Evolutionary conservation across 2,113 vertebrate species (phyloP).

Genomic region (Drymodes brunneopygia): DNA sequence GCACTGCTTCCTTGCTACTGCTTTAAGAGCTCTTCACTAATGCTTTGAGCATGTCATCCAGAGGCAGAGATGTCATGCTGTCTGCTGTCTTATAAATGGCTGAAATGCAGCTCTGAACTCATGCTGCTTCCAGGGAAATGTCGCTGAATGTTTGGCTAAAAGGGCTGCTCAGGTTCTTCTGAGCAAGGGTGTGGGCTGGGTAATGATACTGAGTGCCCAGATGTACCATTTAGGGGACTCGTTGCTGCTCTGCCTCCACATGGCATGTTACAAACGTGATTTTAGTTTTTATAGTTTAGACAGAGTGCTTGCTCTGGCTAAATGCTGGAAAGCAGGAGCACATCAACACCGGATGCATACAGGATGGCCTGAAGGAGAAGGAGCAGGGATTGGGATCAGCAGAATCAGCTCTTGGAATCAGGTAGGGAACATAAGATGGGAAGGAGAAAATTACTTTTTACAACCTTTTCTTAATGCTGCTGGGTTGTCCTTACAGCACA

Average conservation of each 20-base stretch:
- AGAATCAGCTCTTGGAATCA: background rate
- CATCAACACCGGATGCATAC: rapidly evolving
- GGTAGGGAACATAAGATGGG: too few relatives aligned
- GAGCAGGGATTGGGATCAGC: background rate
- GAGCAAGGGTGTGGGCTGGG: background rate
- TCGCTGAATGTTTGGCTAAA: background rate
- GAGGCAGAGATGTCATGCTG: rapidly evolving
- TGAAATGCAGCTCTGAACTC: rapidly evolving
- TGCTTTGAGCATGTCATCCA: background rate
- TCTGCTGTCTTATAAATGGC: background rate
- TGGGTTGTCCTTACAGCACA: background rate
- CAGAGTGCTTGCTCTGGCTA: background rate
- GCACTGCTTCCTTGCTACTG: background rate
- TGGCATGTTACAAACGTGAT: rapidly evolving
- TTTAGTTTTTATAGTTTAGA: rapidly evolving
- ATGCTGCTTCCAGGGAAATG: rapidly evolving
- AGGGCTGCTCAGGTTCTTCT: rapidly evolving
- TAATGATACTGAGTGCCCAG: background rate
- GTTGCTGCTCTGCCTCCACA: rapidly evolving
- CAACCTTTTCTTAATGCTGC: background rate
- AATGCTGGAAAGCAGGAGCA: background rate
- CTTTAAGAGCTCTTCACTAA: background rate
- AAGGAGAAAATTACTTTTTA: background rate
- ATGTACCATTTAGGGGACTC: rapidly evolving
- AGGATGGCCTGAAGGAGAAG: background rate